phyloP scores from a whole-genome alignment of 2,113 vertebrate species.

The Gracilinanus agilis region DNA sequence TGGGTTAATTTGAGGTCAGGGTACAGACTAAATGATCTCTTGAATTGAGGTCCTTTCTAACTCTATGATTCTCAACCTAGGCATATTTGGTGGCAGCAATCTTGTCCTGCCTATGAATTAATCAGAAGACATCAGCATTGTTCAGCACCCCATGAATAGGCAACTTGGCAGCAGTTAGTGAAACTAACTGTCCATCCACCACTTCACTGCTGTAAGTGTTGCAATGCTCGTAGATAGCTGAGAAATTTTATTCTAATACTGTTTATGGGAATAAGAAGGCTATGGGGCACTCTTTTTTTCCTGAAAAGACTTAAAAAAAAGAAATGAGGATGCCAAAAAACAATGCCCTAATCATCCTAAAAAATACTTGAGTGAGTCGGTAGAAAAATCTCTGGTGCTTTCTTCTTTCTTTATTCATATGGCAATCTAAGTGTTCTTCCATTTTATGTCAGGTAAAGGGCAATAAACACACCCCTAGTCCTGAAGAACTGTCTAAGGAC shows the following conservation, averaged over 20 bases:
- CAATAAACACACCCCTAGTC: constrained; percentile 6
- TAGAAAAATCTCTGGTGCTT: constrained; percentile 14
- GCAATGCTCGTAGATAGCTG: background rate
- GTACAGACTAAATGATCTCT: background rate
- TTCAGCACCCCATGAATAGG: background rate
- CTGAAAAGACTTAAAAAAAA: constrained; percentile 8
- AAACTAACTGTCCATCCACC: background rate
- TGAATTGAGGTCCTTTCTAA: background rate
- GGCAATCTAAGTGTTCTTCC: background rate
- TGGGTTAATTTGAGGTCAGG: background rate
- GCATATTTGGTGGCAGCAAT: background rate
- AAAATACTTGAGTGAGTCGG: background rate
- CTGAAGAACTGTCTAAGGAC: constrained; percentile 19
- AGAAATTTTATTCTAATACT: background rate
- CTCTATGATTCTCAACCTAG: background rate
- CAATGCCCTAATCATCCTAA: constrained; percentile 23
- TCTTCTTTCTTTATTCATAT: background rate
- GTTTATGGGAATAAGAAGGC: constrained; percentile 18
- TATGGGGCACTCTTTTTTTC: background rate
- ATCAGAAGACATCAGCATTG: constrained; percentile 5
- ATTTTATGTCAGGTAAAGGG: constrained; percentile 22
- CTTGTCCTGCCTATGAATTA: background rate
- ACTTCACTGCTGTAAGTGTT: accelerated
- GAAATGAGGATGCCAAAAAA: constrained; percentile 22
- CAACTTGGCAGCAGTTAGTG: background rate